Conservation (phyloP, 2,113 vertebrate species). For the Electrona antarctica region DNA sequence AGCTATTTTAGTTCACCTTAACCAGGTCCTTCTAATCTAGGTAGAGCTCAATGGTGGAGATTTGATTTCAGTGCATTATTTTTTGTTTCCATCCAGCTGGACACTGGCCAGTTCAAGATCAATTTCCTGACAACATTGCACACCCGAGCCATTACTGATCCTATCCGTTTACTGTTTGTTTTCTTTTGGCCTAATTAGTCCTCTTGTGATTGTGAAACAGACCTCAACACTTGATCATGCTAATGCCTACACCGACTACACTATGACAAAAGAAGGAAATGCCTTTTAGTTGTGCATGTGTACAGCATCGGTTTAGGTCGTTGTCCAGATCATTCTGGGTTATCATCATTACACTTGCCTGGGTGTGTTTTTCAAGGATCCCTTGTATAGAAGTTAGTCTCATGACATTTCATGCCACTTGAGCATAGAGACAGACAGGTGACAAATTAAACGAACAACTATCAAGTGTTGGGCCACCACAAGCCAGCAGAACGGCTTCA, state of each 20-base stretch:
- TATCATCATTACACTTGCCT: constrained; percentile 21
- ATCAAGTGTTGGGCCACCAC: too few species aligned
- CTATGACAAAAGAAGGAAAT: constrained; percentile 44
- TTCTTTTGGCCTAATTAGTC: constrained; percentile 5
- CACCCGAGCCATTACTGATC: not conserved
- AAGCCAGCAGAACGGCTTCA: too few species aligned
- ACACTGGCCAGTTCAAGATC: not conserved
- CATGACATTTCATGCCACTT: not conserved
- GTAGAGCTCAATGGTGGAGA: not conserved
- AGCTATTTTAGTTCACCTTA: not conserved
- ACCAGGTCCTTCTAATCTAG: not conserved
- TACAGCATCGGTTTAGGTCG: not conserved
- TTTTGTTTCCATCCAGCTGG: not conserved
- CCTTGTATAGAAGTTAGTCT: not conserved
- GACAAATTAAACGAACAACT: not conserved
- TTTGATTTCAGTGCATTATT: not conserved
- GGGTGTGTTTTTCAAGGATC: not conserved
- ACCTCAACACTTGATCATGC: constrained; percentile 15
- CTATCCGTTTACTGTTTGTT: constrained; percentile 4
- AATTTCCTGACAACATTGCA: not conserved
- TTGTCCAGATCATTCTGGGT: constrained; percentile 17
- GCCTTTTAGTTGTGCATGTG: constrained; percentile 11
- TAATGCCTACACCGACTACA: constrained; percentile 16
- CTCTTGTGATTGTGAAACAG: not conserved
- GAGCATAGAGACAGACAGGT: not conserved